A percentile compares a stretch with the other conserved stretches of the same genome.
Evolutionary conservation across 35 echinoderm and acorn worm genomes (phyloP).

Genomic region (Ophiothrix spiculata): DNA sequence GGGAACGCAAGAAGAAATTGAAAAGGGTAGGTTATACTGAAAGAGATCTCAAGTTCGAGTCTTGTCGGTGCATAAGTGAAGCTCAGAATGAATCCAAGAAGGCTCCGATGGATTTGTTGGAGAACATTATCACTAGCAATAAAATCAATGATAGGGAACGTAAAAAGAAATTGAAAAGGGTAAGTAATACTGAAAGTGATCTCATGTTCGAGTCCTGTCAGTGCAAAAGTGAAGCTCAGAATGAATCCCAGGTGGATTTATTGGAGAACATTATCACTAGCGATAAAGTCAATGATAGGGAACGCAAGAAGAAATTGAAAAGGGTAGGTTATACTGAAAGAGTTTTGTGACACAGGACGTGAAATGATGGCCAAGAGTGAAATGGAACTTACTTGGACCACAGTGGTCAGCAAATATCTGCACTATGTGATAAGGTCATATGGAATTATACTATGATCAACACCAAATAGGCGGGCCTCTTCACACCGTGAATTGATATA

Average conservation of each 20-base stretch:
- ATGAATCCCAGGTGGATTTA: constrained; percentile 49
- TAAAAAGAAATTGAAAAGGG: constrained; percentile 93
- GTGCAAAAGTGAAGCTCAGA: constrained; percentile 58
- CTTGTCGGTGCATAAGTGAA: constrained; percentile 65
- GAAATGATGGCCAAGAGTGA: too few species aligned
- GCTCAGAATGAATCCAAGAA: constrained; percentile 46
- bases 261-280: constrained; percentile 79
- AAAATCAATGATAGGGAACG: constrained; percentile 64
- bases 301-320: constrained; percentile 93
- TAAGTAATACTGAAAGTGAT: too few species aligned
- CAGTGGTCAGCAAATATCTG: too few species aligned
- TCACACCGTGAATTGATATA: too few species aligned
- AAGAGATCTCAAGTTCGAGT: too few species aligned
- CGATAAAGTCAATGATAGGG: constrained; percentile 52
- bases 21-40: constrained; percentile 84
- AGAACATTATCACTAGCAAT: constrained; percentile 71
- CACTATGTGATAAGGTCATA: too few species aligned
- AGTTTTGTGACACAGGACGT: too few species aligned
- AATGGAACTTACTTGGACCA: too few species aligned
- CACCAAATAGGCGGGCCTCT: too few species aligned
- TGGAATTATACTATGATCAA: too few species aligned
- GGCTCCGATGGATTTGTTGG: constrained; percentile 64
- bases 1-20: constrained; percentile 88
- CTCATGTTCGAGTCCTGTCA: too few species aligned
- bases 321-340: too few species aligned